Conservation (phyloP, 2,113 vertebrate species). For the Ceratotherium simum region DNA sequence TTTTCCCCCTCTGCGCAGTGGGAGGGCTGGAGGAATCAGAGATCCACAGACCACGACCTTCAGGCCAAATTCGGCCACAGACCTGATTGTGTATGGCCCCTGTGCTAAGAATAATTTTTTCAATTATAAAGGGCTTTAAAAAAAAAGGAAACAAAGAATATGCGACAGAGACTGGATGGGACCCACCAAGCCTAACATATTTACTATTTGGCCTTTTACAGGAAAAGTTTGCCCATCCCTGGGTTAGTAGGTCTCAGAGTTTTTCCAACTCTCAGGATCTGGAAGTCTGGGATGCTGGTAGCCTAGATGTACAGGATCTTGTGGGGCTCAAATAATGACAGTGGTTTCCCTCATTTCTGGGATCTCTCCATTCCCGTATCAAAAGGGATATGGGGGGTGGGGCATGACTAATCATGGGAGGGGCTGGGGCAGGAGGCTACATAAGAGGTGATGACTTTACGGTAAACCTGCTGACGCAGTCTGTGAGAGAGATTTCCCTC, state of each 20-base stretch:
- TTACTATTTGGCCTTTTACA: background rate
- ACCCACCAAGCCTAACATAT: background rate
- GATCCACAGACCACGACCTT: background rate
- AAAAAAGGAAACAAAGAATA: background rate
- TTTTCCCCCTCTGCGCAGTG: background rate
- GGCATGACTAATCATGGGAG: background rate
- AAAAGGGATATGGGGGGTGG: background rate
- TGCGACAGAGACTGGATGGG: background rate
- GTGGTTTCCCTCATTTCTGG: background rate
- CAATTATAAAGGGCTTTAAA: background rate
- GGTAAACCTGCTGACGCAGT: conserved; percentile 16
- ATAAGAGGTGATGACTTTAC: background rate
- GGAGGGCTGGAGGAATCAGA: background rate
- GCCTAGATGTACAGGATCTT: background rate
- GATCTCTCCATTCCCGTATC: background rate
- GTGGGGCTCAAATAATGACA: background rate
- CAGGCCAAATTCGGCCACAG: background rate
- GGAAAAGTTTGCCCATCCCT: background rate
- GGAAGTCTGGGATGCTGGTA: background rate
- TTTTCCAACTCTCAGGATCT: background rate
- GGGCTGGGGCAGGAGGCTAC: background rate
- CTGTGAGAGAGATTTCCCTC: background rate
- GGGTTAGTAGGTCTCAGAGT: background rate
- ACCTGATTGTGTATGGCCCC: background rate
- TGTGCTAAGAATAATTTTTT: background rate